Base-by-base conservation (phyloP, 2,113 vertebrate species). In the Perca flavescens region DNA sequence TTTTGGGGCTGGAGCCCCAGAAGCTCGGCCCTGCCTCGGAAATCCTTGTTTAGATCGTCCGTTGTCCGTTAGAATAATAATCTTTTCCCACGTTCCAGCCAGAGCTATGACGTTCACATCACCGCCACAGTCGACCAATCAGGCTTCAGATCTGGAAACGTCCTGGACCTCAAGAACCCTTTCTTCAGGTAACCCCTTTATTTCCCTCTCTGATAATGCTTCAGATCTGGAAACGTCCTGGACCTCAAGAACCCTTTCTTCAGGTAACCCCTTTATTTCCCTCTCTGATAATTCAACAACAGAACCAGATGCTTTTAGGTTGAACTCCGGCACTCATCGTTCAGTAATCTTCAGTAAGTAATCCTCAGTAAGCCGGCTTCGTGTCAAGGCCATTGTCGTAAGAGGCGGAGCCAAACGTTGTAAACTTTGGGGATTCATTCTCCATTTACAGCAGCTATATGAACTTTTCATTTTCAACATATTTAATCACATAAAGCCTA, bases 41-140 rank as follows among this genome's bases (percentile, higher is more conserved):
- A 40, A 40, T 40, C 9, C 40, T 40, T 40, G 40, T 40, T 40
- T 2, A 10, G 8, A 2, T 40, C 9, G 9, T 10, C 40, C 2
- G 7, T 40, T 40, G 8, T 40, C 8, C 9, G 40, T 40, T 40
- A 10, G 9, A 43, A 46, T 34, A 57, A 34, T 36, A 13, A 3
- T 22, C 47, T 0, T 52, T 19, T 43, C 25, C 77, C 17, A 13
- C 22, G 19, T 75, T 77, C 11, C 82, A 97, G 95, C 74, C 95
- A 96, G 84, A 97, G 94, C 89, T 96, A 96, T 28, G 95, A 96
- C 78, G 95, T 97, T 93, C 93, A 96, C 77, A 96, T 96, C 65
- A 91, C 93, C 70, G 95, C 93, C 6, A 88, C 94, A 15, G 94
- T 97, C 15, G 95, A 97, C 68, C 94, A 97, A 77, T 96, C 93